Evolutionary conservation across 2,797 vertebrate species (phyloP).

Genomic region (Bovichtus diacanthus): DNA sequence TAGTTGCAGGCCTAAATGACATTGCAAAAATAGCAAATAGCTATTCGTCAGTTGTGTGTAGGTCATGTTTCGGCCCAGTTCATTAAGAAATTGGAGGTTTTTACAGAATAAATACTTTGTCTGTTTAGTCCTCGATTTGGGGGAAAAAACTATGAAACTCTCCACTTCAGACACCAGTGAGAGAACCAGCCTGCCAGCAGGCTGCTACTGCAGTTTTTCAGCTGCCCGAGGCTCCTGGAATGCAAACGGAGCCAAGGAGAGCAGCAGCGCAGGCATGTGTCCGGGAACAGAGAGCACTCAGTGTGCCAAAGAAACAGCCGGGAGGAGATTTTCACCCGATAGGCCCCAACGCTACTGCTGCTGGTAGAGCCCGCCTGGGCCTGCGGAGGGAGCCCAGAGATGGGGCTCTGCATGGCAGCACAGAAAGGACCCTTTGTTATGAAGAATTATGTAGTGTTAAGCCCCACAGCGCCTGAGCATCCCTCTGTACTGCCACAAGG

Average conservation of each 20-base stretch:
- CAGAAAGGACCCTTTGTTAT: conserved; percentile 80
- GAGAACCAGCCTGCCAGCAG: conserved; percentile 73
- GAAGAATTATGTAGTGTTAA: conserved; percentile 69
- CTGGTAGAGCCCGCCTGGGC: conserved; percentile 62
- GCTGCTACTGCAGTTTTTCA: conserved; percentile 80
- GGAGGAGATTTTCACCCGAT: conserved; percentile 80
- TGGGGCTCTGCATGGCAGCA: conserved; percentile 67
- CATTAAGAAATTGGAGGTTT: conserved; percentile 24
- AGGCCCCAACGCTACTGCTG: conserved; percentile 71
- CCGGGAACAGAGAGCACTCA: conserved; percentile 80
- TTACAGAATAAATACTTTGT: conserved; percentile 28
- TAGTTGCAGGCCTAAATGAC: background rate
- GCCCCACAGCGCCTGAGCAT: conserved; percentile 57
- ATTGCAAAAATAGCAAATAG: conserved; percentile 3
- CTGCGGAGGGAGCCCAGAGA: conserved; percentile 68
- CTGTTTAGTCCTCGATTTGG: conserved; percentile 29
- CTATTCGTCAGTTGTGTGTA: conserved; percentile 1
- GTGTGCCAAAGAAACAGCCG: conserved; percentile 80
- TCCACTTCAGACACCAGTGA: conserved; percentile 69
- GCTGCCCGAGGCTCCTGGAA: conserved; percentile 80
- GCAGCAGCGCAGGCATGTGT: conserved; percentile 76
- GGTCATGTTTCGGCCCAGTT: background rate
- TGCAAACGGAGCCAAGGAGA: conserved; percentile 77
- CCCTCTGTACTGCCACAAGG: conserved; percentile 50
- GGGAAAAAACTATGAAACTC: conserved; percentile 43